Percentiles rank a stretch among this genome's conserved stretches.
These are phyloP conservation scores for Zoroaster sp. DNA, from an alignment of 53 echinoderm and acorn worm genomes.

Conservation along the genomic window DNA sequence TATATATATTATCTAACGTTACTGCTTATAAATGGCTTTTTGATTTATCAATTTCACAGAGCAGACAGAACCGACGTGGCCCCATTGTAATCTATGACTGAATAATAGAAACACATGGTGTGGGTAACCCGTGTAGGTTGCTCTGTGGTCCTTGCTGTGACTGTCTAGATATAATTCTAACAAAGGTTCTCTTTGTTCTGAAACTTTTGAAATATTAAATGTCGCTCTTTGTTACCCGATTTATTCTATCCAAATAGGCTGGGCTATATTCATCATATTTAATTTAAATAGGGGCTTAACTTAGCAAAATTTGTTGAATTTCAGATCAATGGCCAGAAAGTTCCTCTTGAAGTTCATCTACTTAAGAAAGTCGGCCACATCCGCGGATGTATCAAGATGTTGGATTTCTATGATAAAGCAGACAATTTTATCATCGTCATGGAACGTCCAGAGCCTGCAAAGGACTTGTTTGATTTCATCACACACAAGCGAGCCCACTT, in stretches of 20 bases:
- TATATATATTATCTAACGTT: too few relatives aligned
- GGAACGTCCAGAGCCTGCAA: slow-evolving; percentile 91
- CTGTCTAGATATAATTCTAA: background rate
- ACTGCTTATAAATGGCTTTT: too few relatives aligned
- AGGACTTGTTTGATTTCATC: slow-evolving; percentile 99
- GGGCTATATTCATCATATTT: background rate
- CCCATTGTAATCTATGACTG: background rate
- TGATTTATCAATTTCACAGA: too few relatives aligned
- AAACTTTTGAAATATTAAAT: background rate
- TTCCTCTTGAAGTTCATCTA: slow-evolving; percentile 90
- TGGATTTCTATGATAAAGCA: slow-evolving; percentile 92
- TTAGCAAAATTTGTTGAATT: too few relatives aligned
- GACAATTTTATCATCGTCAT: slow-evolving; percentile 98
- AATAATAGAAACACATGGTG: background rate
- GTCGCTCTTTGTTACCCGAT: background rate
- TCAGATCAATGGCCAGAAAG: slow-evolving; percentile 83
- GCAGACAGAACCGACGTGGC: background rate
- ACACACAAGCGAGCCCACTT: slow-evolving; percentile 91
- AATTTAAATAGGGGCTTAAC: too few relatives aligned
- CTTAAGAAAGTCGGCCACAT: slow-evolving; percentile 83
- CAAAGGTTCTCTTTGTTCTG: background rate
- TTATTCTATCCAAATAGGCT: background rate
- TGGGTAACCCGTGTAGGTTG: background rate
- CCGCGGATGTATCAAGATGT: slow-evolving; percentile 85
- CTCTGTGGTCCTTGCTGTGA: background rate